Evolutionary conservation across 1,140 invertebrate species (phyloP).

Genomic region (Hirudo medicinalis): DNA sequence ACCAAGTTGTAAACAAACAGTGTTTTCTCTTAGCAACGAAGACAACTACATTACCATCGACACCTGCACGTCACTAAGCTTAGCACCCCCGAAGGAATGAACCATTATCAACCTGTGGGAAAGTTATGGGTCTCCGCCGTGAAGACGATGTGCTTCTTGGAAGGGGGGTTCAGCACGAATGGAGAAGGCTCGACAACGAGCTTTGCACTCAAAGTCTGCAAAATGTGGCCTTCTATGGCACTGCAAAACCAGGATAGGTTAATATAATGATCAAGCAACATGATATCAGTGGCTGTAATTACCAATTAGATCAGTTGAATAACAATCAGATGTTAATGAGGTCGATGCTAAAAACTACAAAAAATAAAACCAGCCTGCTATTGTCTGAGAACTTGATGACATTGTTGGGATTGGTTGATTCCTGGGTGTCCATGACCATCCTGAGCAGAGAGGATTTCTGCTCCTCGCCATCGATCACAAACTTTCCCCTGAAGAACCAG

Average conservation of each 20-base stretch:
- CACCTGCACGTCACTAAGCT: not conserved
- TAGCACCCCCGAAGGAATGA: constrained; percentile 8
- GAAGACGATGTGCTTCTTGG: constrained; percentile 81
- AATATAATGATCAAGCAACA: not conserved
- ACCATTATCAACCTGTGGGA: constrained; percentile 62
- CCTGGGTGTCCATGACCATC: constrained; percentile 81
- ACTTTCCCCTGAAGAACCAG: constrained; percentile 60
- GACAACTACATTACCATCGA: not conserved
- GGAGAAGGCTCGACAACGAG: constrained; percentile 50
- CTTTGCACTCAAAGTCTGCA: constrained; percentile 52
- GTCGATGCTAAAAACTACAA: not conserved
- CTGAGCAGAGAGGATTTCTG: constrained; percentile 69
- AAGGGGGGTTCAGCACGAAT: constrained; percentile 45
- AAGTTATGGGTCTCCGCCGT: constrained; percentile 98
- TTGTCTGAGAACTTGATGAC: constrained; percentile 96
- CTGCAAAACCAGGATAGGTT: constrained; percentile 45
- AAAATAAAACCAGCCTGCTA: constrained; percentile 52
- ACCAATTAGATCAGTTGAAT: not conserved
- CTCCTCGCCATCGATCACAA: constrained; percentile 68
- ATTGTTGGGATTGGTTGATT: constrained; percentile 67
- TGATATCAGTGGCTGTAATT: not conserved
- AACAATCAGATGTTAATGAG: not conserved
- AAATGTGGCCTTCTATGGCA: constrained; percentile 71
- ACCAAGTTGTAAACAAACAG: not conserved
- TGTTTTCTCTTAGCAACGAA: not conserved